Evolutionary conservation across 2,113 vertebrate genomes (phyloP), one percentile per base, ranked within the genome.

Genomic region (Pseudorhombus dupliciocellatus): DNA sequence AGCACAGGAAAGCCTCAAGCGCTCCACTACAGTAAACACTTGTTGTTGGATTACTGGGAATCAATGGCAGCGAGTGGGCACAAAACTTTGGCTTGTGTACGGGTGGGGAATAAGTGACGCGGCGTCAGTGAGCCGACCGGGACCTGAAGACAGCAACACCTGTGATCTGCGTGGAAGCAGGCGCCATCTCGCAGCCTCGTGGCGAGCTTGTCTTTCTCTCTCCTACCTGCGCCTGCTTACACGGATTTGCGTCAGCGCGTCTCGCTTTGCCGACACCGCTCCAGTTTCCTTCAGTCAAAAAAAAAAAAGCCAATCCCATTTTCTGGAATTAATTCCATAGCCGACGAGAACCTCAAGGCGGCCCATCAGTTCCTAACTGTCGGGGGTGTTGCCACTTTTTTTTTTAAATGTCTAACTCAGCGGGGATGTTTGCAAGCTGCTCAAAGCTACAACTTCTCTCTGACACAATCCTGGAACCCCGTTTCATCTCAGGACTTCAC

Each of bases 41-140:
- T 79, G 83, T 84, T 82, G 77, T 81, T 75, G 66, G 77, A 83
- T 88, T 86, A 86, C 68, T 56, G 55, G 18, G 62, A 88, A 82
- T 80, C 83, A 72, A 78, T 83, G 65, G 70, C 37, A 78, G 34
- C 6, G 30, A 81, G 78, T 71, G 72, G 75, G 72, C 68, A 79
- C 75, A 70, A 84, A 54, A 73, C 63, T 48, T 24, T 2, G 9
- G 56, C 53, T 37, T 24, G 2, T 9, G 20, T 57, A 18, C 4
- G 10, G 50, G 21, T 37, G 20, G 70, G 50, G 44, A 78, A 67
- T 56, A 58, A 30, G 73, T 21, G 48, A 66, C 20, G 18, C 16
- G 55, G 60, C 28, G 34, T 72, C 57, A 37, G 46, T n/a, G 9
- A n/a, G 20, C n/a, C 2, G 46, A 50, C 7, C 18, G 20, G 9